Percentiles rank a stretch among this genome's conserved stretches.
These are phyloP conservation scores for Cerastis leucographa DNA, from an alignment of 2,888 invertebrate genomes.

Conservation along the genomic window DNA sequence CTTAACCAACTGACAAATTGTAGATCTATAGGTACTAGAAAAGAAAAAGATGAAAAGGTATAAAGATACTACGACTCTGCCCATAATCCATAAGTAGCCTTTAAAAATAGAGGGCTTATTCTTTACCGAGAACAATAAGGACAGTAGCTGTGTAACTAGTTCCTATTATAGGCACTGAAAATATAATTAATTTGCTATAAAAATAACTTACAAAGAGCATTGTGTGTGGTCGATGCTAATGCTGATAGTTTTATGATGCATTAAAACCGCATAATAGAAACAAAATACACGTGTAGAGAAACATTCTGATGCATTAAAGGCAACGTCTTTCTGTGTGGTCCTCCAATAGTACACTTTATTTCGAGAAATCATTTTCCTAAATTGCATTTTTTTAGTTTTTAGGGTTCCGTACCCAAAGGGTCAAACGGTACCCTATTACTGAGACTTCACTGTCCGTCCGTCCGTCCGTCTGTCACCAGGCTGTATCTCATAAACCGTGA, in stretches of 20 bases:
- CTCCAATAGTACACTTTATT: background rate
- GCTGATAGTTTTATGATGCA: slow-evolving; percentile 31
- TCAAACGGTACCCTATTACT: no score
- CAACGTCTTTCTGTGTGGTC: background rate
- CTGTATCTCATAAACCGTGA: no score
- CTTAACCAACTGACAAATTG: background rate
- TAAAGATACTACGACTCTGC: background rate
- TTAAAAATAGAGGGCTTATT: slow-evolving; percentile 3
- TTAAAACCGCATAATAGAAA: slow-evolving; percentile 35
- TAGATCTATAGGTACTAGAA: background rate
- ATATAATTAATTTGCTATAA: slow-evolving; percentile 42
- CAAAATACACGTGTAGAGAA: slow-evolving; percentile 27
- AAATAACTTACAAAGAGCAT: slow-evolving; percentile 48
- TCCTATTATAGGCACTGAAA: slow-evolving; percentile 15
- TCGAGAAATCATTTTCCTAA: background rate
- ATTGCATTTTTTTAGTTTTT: background rate
- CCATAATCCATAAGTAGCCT: background rate
- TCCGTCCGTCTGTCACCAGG: no score
- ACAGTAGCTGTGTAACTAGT: background rate
- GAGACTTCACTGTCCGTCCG: no score
- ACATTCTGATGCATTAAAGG: background rate
- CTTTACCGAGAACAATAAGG: slow-evolving; percentile 1
- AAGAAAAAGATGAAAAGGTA: background rate
- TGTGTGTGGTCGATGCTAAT: slow-evolving; percentile 40
- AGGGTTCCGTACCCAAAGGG: no score